Conservation (phyloP, 2,113 vertebrate genomes). For the Vireo altiloquus region DNA sequence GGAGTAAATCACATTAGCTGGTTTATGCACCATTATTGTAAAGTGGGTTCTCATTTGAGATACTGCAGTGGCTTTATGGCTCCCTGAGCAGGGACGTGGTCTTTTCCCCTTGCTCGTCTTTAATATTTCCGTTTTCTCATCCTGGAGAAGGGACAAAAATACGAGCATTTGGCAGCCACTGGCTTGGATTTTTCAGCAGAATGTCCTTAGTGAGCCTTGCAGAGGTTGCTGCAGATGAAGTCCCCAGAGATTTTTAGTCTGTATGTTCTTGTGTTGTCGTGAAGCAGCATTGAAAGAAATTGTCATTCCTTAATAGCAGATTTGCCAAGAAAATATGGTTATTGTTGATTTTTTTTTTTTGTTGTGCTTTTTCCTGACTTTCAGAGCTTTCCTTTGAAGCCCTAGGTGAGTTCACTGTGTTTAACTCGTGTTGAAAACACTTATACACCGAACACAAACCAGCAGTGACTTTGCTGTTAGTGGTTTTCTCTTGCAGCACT, state of each 20-base stretch:
- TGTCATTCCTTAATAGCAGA: neutral
- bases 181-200: neutral
- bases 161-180: neutral
- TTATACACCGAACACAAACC: neutral
- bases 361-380: neutral
- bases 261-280: neutral
- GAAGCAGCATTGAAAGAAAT: neutral
- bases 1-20: constrained; percentile 7
- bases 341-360: neutral
- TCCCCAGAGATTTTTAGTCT: neutral
- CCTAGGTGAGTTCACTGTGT: rapidly evolving
- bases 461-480: neutral
- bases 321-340: neutral
- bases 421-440: neutral
- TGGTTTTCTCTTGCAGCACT: neutral
- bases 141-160: neutral
- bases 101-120: neutral
- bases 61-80: neutral
- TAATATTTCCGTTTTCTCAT: neutral
- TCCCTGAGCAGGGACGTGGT: neutral
- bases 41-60: neutral
- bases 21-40: neutral
- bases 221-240: neutral
- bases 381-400: neutral
- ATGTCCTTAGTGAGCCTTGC: neutral